These are phyloP conservation scores for Orthonyx spaldingii DNA, from an alignment of 2,113 vertebrate genomes.

Conservation along the genomic window DNA sequence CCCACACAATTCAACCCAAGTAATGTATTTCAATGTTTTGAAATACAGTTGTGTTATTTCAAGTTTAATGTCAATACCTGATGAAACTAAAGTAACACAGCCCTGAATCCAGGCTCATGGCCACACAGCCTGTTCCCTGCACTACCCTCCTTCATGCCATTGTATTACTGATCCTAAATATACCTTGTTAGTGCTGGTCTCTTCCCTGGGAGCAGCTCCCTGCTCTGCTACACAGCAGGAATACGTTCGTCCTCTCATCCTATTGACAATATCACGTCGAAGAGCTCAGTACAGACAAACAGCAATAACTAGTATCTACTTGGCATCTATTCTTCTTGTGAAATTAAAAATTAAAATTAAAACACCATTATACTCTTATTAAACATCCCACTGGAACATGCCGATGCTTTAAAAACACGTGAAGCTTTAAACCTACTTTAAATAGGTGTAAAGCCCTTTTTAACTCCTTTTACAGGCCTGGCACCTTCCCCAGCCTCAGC, in stretches of 20 bases:
- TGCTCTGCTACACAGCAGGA: neutral
- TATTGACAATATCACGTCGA: neutral
- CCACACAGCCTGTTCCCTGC: neutral
- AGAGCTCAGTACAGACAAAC: slow-evolving; percentile 5
- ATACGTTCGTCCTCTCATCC: neutral
- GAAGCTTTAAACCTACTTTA: neutral
- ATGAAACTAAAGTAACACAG: neutral
- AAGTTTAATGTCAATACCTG: neutral
- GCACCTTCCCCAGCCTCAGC: neutral
- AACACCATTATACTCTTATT: slow-evolving; percentile 43
- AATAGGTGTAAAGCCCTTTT: neutral
- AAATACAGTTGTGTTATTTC: neutral
- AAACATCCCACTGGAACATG: slow-evolving; percentile 39
- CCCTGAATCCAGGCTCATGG: neutral
- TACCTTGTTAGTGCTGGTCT: neutral
- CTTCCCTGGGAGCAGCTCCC: neutral
- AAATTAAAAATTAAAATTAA: slow-evolving; percentile 67
- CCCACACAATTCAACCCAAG: neutral
- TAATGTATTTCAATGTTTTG: neutral
- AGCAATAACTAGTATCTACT: slow-evolving; percentile 1
- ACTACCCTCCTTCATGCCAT: neutral
- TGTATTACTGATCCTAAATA: neutral
- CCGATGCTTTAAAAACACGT: slow-evolving; percentile 19
- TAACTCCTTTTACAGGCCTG: neutral
- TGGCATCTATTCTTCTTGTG: slow-evolving; percentile 40